Conservation (phyloP, 2,888 invertebrate genomes). For the Apamea epomidion region DNA sequence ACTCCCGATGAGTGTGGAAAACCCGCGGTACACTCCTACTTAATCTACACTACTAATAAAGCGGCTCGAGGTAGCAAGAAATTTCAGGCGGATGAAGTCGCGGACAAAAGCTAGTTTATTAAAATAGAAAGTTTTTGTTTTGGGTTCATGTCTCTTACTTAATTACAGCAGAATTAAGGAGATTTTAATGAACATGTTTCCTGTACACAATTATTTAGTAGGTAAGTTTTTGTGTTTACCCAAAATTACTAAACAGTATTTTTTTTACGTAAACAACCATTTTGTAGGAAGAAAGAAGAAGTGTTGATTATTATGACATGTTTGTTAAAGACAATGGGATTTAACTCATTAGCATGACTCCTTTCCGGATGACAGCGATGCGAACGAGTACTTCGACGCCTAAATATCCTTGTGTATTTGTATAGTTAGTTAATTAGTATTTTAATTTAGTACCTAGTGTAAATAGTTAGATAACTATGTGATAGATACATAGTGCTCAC, state of each 20-base stretch:
- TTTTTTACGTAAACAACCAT: neutral
- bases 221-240: neutral
- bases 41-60: neutral
- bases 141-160: conserved; percentile 13
- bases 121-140: neutral
- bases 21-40: conserved; percentile 1
- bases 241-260: neutral
- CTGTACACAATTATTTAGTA: neutral
- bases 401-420: too few species aligned
- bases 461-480: too few species aligned
- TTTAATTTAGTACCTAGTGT: too few species aligned
- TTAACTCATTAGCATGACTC: too few species aligned
- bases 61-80: too few species aligned
- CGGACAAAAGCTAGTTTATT: neutral
- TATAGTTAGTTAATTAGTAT: too few species aligned
- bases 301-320: neutral
- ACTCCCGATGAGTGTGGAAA: conserved; percentile 20
- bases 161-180: neutral
- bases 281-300: neutral
- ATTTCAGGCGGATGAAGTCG: too few species aligned
- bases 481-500: too few species aligned
- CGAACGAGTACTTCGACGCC: too few species aligned
- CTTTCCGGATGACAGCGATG: too few species aligned
- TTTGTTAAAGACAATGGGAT: neutral
- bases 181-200: conserved; percentile 4